phyloP scores from a whole-genome alignment of 2,113 vertebrate genomes.

The Ramphastos sulfuratus region DNA sequence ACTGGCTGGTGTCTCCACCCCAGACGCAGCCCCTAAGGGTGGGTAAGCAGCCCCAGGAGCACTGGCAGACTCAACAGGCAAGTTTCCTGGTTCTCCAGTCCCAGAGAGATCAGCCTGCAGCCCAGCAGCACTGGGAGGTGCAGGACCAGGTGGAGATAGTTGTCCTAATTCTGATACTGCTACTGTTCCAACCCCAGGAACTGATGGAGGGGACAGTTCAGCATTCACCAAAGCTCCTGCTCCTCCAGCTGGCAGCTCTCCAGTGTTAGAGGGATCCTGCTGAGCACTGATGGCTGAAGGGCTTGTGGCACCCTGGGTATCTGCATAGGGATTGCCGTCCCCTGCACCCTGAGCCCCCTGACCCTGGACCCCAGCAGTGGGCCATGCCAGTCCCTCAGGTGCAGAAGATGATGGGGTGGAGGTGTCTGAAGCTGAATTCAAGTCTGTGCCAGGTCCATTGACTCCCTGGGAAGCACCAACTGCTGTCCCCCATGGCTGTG shows the following conservation, averaged over 20 bases:
- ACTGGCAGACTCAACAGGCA: background rate
- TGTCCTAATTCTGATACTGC: background rate
- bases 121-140: background rate
- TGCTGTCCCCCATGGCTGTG: accelerated
- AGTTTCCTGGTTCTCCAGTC: background rate
- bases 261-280: background rate
- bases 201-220: background rate
- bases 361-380: background rate
- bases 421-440: background rate
- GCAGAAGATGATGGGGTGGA: background rate
- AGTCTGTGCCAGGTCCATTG: accelerated
- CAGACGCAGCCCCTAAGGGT: background rate
- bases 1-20: background rate
- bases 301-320: background rate
- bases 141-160: background rate
- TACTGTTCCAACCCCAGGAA: background rate
- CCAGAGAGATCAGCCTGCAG: background rate
- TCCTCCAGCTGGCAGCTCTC: background rate
- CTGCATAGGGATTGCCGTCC: background rate
- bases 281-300: background rate
- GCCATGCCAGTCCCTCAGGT: background rate
- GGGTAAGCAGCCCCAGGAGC: background rate
- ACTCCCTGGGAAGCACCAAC: background rate
- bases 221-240: background rate
- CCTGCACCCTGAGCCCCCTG: background rate